phyloP scores from a whole-genome alignment of 2,797 vertebrate species.

The Pantherophis vulpinus region DNA sequence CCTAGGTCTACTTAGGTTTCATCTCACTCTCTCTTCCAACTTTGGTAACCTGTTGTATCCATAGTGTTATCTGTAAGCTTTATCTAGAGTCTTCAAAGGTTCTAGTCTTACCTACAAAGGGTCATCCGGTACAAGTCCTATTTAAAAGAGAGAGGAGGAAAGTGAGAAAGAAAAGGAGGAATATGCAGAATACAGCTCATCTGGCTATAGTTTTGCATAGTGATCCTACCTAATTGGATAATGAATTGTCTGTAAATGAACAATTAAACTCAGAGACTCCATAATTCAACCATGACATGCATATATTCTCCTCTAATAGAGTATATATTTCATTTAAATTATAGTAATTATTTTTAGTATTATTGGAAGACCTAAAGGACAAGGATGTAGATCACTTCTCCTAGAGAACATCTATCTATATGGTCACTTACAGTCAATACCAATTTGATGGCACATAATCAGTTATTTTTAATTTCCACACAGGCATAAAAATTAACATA shows the following conservation, averaged over 20 bases:
- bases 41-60: neutral
- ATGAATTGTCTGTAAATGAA: neutral
- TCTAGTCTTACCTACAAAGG: neutral
- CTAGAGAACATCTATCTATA: neutral
- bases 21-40: neutral
- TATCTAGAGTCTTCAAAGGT: neutral
- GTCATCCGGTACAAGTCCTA: neutral
- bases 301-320: neutral
- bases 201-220: neutral
- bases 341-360: neutral
- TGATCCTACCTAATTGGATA: neutral
- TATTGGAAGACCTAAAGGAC: neutral
- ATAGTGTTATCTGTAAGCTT: neutral
- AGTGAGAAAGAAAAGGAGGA: neutral
- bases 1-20: neutral
- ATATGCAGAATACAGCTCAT: neutral
- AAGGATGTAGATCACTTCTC: neutral
- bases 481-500: neutral
- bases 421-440: neutral
- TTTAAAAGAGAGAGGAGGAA: neutral
- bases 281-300: neutral
- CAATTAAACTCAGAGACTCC: neutral
- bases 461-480: neutral
- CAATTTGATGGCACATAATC: neutral
- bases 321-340: neutral